Evolutionary conservation across 2,888 invertebrate genomes (phyloP), one percentile per base, ranked within the genome.

Genomic region (Rambutsinella grinnellia): DNA sequence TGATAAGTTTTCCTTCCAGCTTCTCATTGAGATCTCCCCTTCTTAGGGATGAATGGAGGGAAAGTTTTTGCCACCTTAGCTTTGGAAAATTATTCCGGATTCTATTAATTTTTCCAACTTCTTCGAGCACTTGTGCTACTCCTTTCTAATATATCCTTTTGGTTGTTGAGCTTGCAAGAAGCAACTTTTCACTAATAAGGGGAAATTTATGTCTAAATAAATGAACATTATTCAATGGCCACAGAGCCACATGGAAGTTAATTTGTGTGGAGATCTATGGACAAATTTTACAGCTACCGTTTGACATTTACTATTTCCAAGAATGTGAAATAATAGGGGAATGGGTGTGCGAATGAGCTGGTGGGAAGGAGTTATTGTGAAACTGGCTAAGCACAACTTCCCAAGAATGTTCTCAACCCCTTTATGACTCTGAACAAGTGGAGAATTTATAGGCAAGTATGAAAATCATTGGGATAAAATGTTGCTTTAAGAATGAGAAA

Each of bases 161-260:
- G 6, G 44, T 44, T 44, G 6, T 13, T 44, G 6, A 6, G 8
- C 17, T 6, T 26, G 26, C 19, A 53, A 49, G 53, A 44, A 51
- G 36, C 63, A 60, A 78, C 79, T 74, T 80, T 81, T 81, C 81
- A 78, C 82, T 82, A 82, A 82, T 82, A 82, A 82, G 79, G 61
- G 79, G 74, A 80, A 82, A 82, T 81, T 82, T 82, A 81, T 82
- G 82, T 80, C 76, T 69, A 69, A 80, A 80, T 81, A 81, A 82
- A 81, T 81, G 82, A 78, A 81, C 79, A 82, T 82, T 81, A 82
- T 82, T 82, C 81, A 81, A 81, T 80, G 79, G 81, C 79, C 79
- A 65, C 79, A 80, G 80, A 79, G 72, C 19, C 26, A 71, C 77
- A 75, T 69, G 60, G 76, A 79, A 81, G 82, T 82, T 82, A 82